phyloP scores from a whole-genome alignment of 2,888 invertebrate species.

The Hypena proboscidalis region DNA sequence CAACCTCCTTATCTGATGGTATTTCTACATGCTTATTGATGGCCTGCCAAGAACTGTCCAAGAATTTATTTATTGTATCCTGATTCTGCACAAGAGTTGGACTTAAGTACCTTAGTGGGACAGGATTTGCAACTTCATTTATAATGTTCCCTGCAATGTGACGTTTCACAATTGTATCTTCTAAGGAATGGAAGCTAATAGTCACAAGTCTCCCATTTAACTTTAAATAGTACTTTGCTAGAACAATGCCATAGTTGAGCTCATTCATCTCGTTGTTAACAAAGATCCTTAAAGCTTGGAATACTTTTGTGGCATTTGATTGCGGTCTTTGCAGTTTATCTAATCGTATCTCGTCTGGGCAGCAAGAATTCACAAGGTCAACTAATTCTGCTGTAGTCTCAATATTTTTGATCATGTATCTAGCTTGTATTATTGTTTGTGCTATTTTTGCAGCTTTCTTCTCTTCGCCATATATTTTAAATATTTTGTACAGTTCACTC shows the following conservation, averaged over 20 bases:
- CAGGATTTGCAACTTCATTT: conserved; percentile 88
- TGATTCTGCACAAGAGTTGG: conserved; percentile 85
- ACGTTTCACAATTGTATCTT: conserved; percentile 96
- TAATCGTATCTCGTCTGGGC: conserved; percentile 81
- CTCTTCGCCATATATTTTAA: conserved; percentile 97
- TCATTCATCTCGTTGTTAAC: conserved; percentile 98
- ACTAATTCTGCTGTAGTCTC: conserved; percentile 94
- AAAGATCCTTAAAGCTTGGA: conserved; percentile 97
- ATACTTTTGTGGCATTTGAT: conserved; percentile 96
- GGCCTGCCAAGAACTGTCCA: conserved; percentile 90
- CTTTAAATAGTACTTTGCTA: conserved; percentile 92
- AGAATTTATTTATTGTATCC: conserved; percentile 86
- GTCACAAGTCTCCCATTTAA: conserved; percentile 91
- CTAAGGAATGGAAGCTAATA: conserved; percentile 96
- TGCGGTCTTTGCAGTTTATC: conserved; percentile 91
- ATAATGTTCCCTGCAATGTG: conserved; percentile 92
- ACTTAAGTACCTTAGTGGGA: conserved; percentile 90
- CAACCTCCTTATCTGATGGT: conserved; percentile 90
- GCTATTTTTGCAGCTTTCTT: conserved; percentile 94
- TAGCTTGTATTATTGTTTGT: conserved; percentile 92
- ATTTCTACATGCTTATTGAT: conserved; percentile 92
- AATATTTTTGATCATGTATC: conserved; percentile 90
- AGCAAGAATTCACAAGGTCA: conserved; percentile 88
- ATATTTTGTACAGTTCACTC: conserved; percentile 90
- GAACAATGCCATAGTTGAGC: conserved; percentile 93